These are phyloP conservation scores for Erinaceus europaeus DNA, from an alignment of 2,113 vertebrate genomes.

Conservation along the genomic window DNA sequence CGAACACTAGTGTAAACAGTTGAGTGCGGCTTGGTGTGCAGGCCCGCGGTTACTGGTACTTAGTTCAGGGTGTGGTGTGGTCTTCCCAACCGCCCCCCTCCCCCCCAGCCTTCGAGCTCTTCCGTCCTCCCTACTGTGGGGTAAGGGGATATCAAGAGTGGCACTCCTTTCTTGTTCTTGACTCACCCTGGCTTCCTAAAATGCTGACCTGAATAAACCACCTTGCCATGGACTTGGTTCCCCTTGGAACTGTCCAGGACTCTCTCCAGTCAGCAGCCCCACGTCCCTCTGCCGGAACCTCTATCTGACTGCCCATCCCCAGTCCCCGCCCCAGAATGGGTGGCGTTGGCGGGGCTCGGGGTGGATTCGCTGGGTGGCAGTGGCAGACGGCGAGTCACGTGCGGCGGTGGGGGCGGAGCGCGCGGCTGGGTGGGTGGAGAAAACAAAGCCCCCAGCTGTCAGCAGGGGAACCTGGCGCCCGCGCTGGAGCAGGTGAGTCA, in stretches of 20 bases:
- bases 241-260: background rate
- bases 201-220: background rate
- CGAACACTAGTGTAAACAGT: no score
- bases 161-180: background rate
- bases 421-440: conserved; percentile 63
- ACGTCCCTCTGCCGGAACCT: no score
- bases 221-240: background rate
- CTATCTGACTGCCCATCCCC: background rate
- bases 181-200: background rate
- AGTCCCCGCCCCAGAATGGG: background rate
- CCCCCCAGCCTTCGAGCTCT: background rate
- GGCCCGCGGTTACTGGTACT: background rate
- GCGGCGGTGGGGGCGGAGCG: conserved; percentile 51
- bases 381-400: conserved; percentile 51
- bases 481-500: conserved; percentile 77
- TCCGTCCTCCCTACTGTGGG: background rate
- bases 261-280: background rate
- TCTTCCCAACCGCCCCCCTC: background rate
- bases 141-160: background rate
- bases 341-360: background rate
- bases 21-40: no score
- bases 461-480: conserved; percentile 60
- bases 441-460: conserved; percentile 83
- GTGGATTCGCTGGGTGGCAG: background rate
- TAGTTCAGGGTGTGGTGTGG: background rate